phyloP scores from a whole-genome alignment of 2,113 vertebrate genomes.

The Calidris pygmaea region DNA sequence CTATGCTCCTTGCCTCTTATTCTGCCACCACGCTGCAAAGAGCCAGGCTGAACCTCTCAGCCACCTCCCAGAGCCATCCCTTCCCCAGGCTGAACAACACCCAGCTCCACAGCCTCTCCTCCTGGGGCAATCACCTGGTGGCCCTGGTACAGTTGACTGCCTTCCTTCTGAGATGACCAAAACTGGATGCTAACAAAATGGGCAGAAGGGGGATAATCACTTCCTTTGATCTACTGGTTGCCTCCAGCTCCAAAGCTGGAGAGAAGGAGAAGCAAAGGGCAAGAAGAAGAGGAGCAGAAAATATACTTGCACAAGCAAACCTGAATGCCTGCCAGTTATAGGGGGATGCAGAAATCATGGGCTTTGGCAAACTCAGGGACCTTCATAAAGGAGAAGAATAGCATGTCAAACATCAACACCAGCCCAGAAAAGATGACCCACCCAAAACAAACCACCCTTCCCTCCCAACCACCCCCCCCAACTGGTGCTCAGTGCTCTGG shows the following conservation, averaged over 20 bases:
- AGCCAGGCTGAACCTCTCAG: not conserved
- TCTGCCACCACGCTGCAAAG: not conserved
- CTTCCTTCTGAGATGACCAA: not conserved
- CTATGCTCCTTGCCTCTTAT: not conserved
- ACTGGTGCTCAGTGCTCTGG: not conserved
- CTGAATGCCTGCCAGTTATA: too few species aligned
- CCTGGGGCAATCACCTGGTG: not conserved
- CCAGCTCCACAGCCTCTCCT: not conserved
- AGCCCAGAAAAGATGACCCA: rapidly evolving
- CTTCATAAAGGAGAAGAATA: not conserved
- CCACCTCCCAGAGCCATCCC: not conserved
- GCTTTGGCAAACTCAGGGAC: not conserved
- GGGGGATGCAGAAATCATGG: not conserved
- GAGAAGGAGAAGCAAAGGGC: not conserved
- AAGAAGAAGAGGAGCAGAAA: not conserved
- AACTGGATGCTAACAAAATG: not conserved
- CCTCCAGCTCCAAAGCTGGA: not conserved
- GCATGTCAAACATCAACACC: not conserved
- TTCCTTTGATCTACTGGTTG: not conserved
- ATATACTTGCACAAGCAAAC: not conserved
- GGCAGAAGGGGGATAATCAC: not conserved
- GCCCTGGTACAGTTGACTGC: not conserved
- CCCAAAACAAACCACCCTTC: not conserved
- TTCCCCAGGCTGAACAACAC: not conserved
- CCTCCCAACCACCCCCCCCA: not conserved